These are phyloP conservation scores for Ranitomeya imitator DNA, from an alignment of 2,113 vertebrate genomes.

Conservation along the genomic window DNA sequence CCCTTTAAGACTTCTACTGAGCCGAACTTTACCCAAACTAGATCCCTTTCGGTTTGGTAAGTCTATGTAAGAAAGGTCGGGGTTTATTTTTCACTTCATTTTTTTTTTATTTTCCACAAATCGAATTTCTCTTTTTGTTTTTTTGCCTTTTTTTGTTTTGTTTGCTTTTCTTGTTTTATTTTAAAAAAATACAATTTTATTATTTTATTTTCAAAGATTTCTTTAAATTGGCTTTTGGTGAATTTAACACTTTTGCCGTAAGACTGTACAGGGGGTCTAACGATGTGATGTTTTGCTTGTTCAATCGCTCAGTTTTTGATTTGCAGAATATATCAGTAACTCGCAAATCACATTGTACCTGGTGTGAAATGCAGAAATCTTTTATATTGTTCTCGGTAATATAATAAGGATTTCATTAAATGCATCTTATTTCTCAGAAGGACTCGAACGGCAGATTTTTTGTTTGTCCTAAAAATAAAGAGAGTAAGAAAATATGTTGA, in stretches of 20 bases:
- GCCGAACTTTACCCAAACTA: too few relatives aligned
- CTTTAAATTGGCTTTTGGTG: neutral
- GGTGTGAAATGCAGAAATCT: neutral
- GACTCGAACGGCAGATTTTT: neutral
- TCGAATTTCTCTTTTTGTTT: neutral
- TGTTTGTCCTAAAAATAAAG: neutral
- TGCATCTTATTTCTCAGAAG: conserved; percentile 18
- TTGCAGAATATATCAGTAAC: conserved; percentile 14
- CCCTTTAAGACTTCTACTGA: neutral
- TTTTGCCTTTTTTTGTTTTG: neutral
- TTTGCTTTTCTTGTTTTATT: neutral
- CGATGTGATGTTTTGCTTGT: neutral
- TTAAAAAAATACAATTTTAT: neutral
- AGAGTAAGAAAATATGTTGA: too few relatives aligned
- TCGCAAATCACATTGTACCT: conserved; percentile 37
- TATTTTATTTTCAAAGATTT: conserved; percentile 4
- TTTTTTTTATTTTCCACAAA: neutral
- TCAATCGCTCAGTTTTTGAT: conserved; percentile 17
- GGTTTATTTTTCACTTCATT: neutral
- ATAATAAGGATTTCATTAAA: conserved; percentile 43
- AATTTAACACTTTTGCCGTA: neutral
- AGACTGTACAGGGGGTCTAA: neutral
- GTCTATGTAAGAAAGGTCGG: neutral
- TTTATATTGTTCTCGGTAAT: neutral
- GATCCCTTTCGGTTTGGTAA: neutral